Evolutionary conservation across 2,797 vertebrate species (phyloP), one percentile per base, ranked within the genome.

Genomic region (Gymnopithys bicolor): DNA sequence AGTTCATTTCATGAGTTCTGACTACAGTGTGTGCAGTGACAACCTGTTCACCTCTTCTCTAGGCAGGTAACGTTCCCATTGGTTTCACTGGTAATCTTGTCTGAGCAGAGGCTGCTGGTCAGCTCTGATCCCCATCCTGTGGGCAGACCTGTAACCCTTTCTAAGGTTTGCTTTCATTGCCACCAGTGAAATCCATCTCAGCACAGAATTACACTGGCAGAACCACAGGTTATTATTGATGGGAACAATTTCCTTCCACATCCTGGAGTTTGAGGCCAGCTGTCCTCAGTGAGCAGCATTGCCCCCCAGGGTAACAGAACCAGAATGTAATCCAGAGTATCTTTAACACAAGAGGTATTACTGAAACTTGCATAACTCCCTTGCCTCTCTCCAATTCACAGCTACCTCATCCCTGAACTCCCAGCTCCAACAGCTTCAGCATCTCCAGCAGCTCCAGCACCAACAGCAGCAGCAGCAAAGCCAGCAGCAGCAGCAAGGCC

Each of bases 401-500:
- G 99, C 99, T 99, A 99, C 99, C 99, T 99, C 99, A 98, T 99
- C 99, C 95, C 98, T 99, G 97, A 99, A 98, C 98, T 99, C 99
- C 94, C 99, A 99, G 95, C 99, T 99, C 96, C 99, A 99, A 98
- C 99, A 99, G 96, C 99, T 99, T 96, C 99, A 99, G 98, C 99
- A 99, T 97, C 99, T 99, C 89, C 99, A 99, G 94, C 99, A 99
- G 86, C 98, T 99, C 87, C 99, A 99, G 94, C 99, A 99, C 13
- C 99, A 99, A 60, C 99, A 99, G 78, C 98, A 98, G 13, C 98
- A 97, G 21, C 98, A 98, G 17, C 98, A 58, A 43, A 97, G 97
- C 58, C 98, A 98, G 22, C 97, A 97, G 92, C 97, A 98, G 95
- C 98, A 98, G 69, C 98, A 96, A 83, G 94, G 92, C 53, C 97